Evolutionary conservation across 2,113 vertebrate species (phyloP).

Genomic region (Colinus virginianus): DNA sequence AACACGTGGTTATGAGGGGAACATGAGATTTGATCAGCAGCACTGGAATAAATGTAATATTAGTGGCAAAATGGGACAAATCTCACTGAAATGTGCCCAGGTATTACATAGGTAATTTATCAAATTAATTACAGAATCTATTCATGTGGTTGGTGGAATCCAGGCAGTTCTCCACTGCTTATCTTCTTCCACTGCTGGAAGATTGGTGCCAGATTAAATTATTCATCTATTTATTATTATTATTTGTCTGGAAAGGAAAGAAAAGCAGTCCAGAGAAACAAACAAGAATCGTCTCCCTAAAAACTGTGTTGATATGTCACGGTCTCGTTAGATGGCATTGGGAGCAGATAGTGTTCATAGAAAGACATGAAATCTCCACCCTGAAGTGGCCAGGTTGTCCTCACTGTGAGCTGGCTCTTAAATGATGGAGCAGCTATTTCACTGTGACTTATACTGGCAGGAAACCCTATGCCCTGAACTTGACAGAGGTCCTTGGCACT

Average conservation of each 20-base stretch:
- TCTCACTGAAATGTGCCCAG: not conserved
- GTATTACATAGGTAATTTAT: not conserved
- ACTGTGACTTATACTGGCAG: not conserved
- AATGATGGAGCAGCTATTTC: not conserved
- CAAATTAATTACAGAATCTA: not conserved
- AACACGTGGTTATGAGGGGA: slow-evolving; percentile 3
- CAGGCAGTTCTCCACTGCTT: not conserved
- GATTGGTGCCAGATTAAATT: not conserved
- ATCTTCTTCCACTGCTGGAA: not conserved
- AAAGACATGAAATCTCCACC: not conserved
- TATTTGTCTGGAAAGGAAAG: not conserved
- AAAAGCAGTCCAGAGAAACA: not conserved
- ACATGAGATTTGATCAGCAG: not conserved
- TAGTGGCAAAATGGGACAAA: not conserved
- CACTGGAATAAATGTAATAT: slow-evolving; percentile 12
- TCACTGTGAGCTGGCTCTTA: not conserved
- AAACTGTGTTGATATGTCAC: not conserved
- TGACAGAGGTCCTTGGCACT: not conserved
- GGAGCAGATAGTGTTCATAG: not conserved
- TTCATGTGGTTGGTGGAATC: not conserved
- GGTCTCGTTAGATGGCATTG: not conserved
- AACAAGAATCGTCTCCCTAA: not conserved
- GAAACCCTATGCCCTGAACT: not conserved
- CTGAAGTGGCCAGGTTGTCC: not conserved
- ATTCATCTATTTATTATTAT: not conserved